phyloP scores from a whole-genome alignment of 2,797 vertebrate genomes.

The Orestias chungarensis region DNA sequence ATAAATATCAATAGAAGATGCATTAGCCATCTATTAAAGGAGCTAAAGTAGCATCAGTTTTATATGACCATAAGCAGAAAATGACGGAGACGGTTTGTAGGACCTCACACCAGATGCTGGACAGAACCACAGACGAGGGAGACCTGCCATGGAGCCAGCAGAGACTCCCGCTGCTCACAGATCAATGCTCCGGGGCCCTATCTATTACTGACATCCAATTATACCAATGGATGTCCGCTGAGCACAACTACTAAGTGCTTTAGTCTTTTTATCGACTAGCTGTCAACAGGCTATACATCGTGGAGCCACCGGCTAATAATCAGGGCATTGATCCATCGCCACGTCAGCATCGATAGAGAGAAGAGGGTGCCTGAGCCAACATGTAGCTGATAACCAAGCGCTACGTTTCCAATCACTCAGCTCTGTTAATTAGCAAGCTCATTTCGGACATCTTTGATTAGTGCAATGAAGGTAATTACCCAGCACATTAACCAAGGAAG shows the following conservation, averaged over 20 bases:
- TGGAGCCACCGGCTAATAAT: constrained; percentile 60
- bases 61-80: too few relatives aligned
- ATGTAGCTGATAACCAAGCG: constrained; percentile 8
- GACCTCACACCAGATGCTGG: background rate
- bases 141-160: constrained; percentile 43
- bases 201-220: constrained; percentile 77
- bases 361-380: constrained; percentile 6
- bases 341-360: constrained; percentile 35
- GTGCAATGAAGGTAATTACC: constrained; percentile 53
- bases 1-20: too few relatives aligned
- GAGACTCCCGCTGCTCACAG: constrained; percentile 62
- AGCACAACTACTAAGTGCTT: constrained; percentile 67
- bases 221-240: constrained; percentile 68
- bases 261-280: constrained; percentile 72
- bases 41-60: too few relatives aligned
- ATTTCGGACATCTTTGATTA: constrained; percentile 62
- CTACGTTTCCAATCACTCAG: constrained; percentile 26
- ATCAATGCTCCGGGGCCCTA: constrained; percentile 69
- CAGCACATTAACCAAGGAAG: constrained; percentile 45
- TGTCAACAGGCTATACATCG: constrained; percentile 55
- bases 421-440: constrained; percentile 45
- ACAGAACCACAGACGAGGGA: constrained; percentile 24
- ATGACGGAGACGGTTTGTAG: too few relatives aligned
- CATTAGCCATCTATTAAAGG: too few relatives aligned
- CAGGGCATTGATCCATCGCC: constrained; percentile 56